Conservation (phyloP, 2,888 invertebrate species). For the Caenorhabditis sp. region DNA sequence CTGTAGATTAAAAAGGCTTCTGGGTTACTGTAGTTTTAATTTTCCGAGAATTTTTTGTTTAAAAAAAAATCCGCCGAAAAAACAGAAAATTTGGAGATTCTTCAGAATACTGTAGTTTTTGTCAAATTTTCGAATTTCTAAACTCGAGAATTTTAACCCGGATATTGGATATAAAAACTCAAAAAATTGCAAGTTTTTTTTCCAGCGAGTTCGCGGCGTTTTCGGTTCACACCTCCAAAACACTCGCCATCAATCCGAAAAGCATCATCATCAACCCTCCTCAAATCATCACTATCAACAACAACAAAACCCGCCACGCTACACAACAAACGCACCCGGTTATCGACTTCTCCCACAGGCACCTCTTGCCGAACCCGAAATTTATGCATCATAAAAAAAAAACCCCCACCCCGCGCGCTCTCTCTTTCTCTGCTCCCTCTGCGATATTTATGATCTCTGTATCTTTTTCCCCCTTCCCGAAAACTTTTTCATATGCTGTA, state of each 20-base stretch:
- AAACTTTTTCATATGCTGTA: not conserved
- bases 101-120: too few relatives aligned
- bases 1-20: not conserved
- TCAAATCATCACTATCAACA: not conserved
- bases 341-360: conserved; percentile 69
- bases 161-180: too few relatives aligned
- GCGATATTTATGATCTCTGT: conserved; percentile 8
- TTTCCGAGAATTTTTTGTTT: too few relatives aligned
- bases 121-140: not conserved
- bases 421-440: conserved; percentile 10
- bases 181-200: conserved; percentile 6
- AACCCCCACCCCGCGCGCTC: not conserved
- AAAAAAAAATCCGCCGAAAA: too few relatives aligned
- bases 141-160: too few relatives aligned
- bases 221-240: conserved; percentile 63
- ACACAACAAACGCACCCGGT: conserved; percentile 66
- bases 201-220: conserved; percentile 62
- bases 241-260: conserved; percentile 27
- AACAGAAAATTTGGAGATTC: too few relatives aligned
- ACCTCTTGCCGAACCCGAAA: conserved; percentile 64
- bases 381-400: not conserved
- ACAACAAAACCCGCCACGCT: conserved; percentile 40
- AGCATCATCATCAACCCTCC: conserved; percentile 41
- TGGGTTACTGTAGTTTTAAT: too few relatives aligned
- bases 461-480: not conserved